Base-by-base conservation (phyloP, 1,140 invertebrate genomes). In the Drosophila biarmipes region DNA sequence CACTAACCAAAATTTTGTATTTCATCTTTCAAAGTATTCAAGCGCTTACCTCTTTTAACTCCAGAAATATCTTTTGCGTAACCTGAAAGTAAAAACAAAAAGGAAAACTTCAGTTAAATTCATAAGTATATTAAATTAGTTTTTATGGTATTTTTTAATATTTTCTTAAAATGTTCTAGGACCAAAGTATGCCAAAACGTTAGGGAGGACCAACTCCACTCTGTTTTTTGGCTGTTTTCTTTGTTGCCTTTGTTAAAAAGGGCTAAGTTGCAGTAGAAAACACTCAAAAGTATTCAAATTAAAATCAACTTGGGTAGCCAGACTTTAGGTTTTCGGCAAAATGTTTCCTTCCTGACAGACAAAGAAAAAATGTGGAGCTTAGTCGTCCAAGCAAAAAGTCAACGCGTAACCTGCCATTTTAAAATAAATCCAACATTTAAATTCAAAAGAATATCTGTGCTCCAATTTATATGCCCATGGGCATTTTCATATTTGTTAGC, bases 41-140 rank as follows among this genome's bases (percentile, higher is more conserved):
- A 35, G 14, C 14, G 43, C 90, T 90, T 78, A 91, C 90, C 90
- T 91, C 87, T 90, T 80, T 91, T 91, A 91, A 90, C 90, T 91
- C 90, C 84, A 56, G 86, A 91, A 86, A 91, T 91, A 64, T 91
- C 90, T 91, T 91, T 91, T 91, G 90, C 90, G 90, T 91, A 91
- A 68, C 90, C 90, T 91, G 78, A 14, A 91, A 91, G 29, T 68
- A 78, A 21, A 63, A 52, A 12, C 7, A 66, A 68, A 51, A 71
- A 45, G 5, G 34, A 45, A 1, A 54, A 55, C 37, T 52, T 46
- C 15, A 66, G 49, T 76, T 54, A 80, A 79, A 59, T 58, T 46
- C 38, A 52, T 11, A 72, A 43, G 58, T 64, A 66, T 68, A 46
- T 77, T 73, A 78, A 86, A 69, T 61, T 35, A 31, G 49, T 49